These are phyloP conservation scores for Pseudomyrmex flavicornis DNA, from an alignment of 1,140 invertebrate genomes.

Conservation along the genomic window DNA sequence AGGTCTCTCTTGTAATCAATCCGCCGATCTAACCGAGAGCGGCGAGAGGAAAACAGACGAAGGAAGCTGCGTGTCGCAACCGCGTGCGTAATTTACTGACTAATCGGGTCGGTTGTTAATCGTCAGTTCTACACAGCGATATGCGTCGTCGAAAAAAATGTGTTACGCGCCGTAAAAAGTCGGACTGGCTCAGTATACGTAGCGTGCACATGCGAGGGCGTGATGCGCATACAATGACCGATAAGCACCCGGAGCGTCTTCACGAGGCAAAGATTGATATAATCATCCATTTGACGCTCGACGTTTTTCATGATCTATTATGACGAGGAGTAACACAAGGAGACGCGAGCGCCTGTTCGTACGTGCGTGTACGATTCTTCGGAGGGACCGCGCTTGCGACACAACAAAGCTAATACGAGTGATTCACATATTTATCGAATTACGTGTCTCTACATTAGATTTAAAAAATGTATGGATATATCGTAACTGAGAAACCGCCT, in stretches of 20 bases:
- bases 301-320: not conserved
- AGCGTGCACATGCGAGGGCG: not conserved
- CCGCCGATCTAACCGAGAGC: not conserved
- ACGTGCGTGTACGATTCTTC: not conserved
- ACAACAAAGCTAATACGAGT: not conserved
- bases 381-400: not conserved
- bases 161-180: slow-evolving; percentile 15
- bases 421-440: slow-evolving; percentile 2
- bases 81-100: slow-evolving; percentile 1
- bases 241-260: slow-evolving; percentile 30
- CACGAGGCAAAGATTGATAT: slow-evolving; percentile 21
- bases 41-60: not conserved
- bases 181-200: not conserved
- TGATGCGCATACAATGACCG: slow-evolving; percentile 37
- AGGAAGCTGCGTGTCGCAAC: not conserved
- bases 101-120: not conserved
- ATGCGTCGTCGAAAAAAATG: not conserved
- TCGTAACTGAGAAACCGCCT: slow-evolving; percentile 51
- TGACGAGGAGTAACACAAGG: not conserved
- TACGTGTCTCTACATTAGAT: not conserved
- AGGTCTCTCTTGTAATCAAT: not conserved
- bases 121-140: not conserved
- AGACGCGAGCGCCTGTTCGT: not conserved
- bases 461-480: slow-evolving; percentile 14
- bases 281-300: slow-evolving; percentile 28